Conservation (phyloP, 1,140 invertebrate species). For the Drosophila kohkoa region DNA sequence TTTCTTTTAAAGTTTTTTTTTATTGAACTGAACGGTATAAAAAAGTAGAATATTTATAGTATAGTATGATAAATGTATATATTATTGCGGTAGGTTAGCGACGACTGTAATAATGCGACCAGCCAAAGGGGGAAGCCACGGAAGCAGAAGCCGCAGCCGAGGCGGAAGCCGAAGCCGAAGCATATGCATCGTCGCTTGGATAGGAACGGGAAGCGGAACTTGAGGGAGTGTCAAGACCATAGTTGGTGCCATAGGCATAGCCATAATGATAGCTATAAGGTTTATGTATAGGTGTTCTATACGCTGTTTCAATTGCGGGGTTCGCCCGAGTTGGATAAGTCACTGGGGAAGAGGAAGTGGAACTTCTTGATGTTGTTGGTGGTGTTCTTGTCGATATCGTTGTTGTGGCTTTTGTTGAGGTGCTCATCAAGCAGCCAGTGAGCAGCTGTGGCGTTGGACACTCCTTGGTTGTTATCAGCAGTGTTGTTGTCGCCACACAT, state of each 20-base stretch:
- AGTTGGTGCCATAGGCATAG: neutral
- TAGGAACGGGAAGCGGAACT: neutral
- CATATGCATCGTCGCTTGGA: neutral
- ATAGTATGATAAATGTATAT: neutral
- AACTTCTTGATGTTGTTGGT: neutral
- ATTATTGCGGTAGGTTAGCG: neutral
- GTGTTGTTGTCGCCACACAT: slow-evolving; percentile 6
- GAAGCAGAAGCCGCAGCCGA: neutral
- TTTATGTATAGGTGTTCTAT: neutral
- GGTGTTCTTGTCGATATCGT: neutral
- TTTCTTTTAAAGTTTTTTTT: neutral
- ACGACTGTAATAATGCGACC: neutral
- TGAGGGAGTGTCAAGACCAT: too few species aligned
- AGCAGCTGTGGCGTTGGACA: neutral
- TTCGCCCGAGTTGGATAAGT: neutral
- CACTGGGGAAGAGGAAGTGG: neutral
- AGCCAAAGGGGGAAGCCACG: neutral
- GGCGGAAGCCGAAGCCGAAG: neutral
- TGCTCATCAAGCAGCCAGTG: slow-evolving; percentile 24
- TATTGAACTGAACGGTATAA: slow-evolving; percentile 5
- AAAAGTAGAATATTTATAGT: neutral
- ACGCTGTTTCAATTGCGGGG: neutral
- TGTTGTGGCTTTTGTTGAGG: neutral
- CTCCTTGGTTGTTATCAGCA: slow-evolving; percentile 5
- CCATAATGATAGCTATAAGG: slow-evolving; percentile 14